Conservation (phyloP, 2,888 invertebrate species). For the Erebia epiphron region DNA sequence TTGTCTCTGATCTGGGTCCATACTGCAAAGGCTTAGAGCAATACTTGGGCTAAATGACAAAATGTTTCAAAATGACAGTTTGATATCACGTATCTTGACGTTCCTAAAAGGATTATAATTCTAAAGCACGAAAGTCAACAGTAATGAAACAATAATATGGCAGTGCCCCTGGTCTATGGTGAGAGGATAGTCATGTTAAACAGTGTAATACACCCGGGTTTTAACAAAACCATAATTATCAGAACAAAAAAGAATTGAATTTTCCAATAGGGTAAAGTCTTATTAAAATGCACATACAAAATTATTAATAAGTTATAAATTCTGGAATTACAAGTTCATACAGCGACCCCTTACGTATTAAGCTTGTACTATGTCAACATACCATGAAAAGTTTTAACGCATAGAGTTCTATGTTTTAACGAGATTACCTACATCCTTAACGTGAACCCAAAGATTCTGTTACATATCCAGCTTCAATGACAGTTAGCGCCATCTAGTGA, state of each 20-base stretch:
- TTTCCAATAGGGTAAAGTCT: not conserved
- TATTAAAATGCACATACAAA: not conserved
- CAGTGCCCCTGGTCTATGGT: too few relatives aligned
- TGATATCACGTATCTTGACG: too few relatives aligned
- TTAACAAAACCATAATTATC: not conserved
- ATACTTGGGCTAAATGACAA: too few relatives aligned
- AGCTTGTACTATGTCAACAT: not conserved
- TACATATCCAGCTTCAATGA: not conserved
- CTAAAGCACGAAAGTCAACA: too few relatives aligned
- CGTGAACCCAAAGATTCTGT: not conserved
- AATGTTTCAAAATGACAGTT: too few relatives aligned
- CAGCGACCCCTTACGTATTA: not conserved
- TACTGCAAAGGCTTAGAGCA: too few relatives aligned
- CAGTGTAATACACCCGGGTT: too few relatives aligned
- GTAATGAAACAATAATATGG: too few relatives aligned
- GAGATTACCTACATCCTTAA: not conserved
- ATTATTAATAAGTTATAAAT: not conserved
- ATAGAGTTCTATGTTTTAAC: too few relatives aligned
- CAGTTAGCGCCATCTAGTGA: conserved; percentile 1
- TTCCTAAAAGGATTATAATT: too few relatives aligned
- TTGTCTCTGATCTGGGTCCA: too few relatives aligned
- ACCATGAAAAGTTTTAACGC: not conserved
- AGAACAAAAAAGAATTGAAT: not conserved
- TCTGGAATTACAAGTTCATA: not conserved
- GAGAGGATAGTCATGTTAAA: too few relatives aligned